phyloP scores from a whole-genome alignment of 2,113 vertebrate species.

The Cardinalis cardinalis region DNA sequence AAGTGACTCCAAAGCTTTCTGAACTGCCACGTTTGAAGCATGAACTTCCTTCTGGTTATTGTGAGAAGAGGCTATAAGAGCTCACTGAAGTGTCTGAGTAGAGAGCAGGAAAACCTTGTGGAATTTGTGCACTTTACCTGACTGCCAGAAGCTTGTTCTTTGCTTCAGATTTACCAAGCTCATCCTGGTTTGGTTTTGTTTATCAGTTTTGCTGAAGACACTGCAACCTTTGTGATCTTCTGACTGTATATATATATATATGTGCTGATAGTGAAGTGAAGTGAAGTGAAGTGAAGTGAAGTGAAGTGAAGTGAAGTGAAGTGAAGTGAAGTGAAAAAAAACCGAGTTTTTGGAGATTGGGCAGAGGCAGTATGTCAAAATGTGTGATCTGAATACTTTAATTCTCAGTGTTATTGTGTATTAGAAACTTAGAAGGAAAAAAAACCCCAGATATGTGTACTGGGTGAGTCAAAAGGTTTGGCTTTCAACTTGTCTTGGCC shows the following conservation, averaged over 20 bases:
- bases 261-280: neutral
- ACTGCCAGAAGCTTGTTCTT: neutral
- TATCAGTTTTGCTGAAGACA: neutral
- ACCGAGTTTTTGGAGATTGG: neutral
- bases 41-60: neutral
- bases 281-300: neutral
- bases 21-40: neutral
- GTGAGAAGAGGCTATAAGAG: neutral
- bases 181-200: neutral
- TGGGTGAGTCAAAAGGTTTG: neutral
- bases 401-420: neutral
- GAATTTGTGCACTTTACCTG: neutral
- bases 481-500: neutral
- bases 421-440: neutral
- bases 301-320: neutral
- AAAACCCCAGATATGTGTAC: rapidly evolving
- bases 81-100: neutral
- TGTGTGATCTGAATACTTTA: neutral
- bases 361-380: neutral
- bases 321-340: neutral
- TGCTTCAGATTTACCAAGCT: neutral
- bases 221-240: neutral
- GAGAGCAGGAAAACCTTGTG: neutral
- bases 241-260: neutral
- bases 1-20: neutral